Evolutionary conservation across 1,140 invertebrate genomes (phyloP).

Genomic region (Aporrectodea caliginosa): DNA sequence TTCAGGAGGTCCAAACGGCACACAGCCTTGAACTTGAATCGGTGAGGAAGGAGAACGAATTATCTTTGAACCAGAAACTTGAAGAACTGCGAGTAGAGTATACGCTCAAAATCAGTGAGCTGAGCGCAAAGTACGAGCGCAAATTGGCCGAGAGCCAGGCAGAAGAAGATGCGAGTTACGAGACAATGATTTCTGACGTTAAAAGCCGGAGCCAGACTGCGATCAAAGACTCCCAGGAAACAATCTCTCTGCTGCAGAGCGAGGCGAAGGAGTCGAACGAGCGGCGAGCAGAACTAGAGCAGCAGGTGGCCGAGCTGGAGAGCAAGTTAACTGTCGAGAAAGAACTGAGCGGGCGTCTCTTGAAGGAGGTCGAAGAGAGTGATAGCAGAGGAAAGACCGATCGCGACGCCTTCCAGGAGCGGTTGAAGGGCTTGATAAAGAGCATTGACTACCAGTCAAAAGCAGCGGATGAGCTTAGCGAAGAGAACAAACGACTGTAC

Average conservation of each 20-base stretch:
- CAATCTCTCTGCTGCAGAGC: background rate
- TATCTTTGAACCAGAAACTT: background rate
- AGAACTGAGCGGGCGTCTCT: background rate
- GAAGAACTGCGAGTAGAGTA: constrained; percentile 4
- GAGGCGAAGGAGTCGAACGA: background rate
- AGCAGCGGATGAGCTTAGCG: background rate
- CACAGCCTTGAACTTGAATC: background rate
- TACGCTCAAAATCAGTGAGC: background rate
- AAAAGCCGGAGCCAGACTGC: background rate
- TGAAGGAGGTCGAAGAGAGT: background rate
- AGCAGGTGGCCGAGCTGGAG: constrained; percentile 26
- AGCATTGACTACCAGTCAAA: background rate
- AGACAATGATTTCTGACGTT: constrained; percentile 6
- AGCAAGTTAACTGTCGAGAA: constrained; percentile 27
- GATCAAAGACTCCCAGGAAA: background rate
- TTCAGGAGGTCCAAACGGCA: background rate
- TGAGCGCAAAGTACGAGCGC: background rate
- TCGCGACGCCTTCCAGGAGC: background rate
- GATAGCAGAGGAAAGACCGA: background rate
- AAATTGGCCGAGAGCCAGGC: background rate
- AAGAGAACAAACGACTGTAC: background rate
- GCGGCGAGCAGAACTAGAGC: background rate
- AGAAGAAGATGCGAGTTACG: background rate
- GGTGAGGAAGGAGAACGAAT: background rate
- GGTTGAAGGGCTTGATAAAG: background rate